phyloP scores from a whole-genome alignment of 2,797 vertebrate genomes.

The Schizopygopsis pylzovi region DNA sequence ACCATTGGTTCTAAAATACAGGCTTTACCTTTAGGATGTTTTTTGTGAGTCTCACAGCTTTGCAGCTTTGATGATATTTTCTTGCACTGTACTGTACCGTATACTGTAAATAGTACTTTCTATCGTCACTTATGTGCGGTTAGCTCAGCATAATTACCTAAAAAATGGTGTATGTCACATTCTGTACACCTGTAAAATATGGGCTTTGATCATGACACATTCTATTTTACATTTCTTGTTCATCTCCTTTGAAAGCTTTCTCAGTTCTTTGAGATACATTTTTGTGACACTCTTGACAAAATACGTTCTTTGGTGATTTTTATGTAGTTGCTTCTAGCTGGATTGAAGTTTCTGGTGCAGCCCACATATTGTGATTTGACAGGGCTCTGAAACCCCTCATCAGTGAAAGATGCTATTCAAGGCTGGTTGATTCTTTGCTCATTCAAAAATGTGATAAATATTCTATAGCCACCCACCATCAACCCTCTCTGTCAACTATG shows the following conservation, averaged over 20 bases:
- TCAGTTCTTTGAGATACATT: background rate
- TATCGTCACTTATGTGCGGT: background rate
- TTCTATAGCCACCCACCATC: conserved; percentile 10
- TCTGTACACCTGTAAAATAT: background rate
- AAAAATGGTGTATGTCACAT: background rate
- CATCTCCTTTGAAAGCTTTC: conserved; percentile 7
- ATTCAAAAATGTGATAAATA: background rate
- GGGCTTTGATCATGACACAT: background rate
- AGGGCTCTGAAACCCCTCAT: conserved; percentile 20
- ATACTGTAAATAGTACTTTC: background rate
- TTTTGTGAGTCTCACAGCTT: background rate
- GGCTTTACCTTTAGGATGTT: background rate
- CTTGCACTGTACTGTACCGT: background rate
- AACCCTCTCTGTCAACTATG: conserved; percentile 9
- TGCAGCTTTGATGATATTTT: background rate
- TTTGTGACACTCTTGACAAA: background rate
- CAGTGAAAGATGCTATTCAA: background rate
- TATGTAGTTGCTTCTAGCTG: background rate
- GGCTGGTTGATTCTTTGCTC: conserved; percentile 24
- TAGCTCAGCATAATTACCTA: background rate
- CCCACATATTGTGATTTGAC: conserved; percentile 13
- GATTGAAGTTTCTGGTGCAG: conserved; percentile 5
- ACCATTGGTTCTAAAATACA: background rate
- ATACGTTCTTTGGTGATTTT: background rate
- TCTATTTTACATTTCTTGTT: background rate